Base-by-base conservation (phyloP, 2,113 vertebrate species). In the Rhinolophus ferrumequinum region DNA sequence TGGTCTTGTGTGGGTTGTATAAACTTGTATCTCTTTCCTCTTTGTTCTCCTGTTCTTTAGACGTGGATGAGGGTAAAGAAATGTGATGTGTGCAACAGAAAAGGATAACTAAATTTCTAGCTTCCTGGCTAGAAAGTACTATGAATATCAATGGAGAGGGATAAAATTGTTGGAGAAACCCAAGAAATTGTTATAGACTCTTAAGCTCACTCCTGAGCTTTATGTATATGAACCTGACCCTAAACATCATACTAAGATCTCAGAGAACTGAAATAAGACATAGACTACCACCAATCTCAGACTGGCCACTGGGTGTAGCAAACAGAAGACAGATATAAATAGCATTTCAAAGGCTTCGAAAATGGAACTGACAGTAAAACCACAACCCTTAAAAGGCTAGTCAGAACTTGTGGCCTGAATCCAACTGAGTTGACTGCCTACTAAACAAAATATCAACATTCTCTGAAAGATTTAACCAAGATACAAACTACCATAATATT, bases 321-420 rank as follows among this genome's bases (percentile, higher is more conserved):
- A 82, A 85, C 3, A 47, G 15, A 82, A 76, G 56, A 56, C 35
- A 87, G 56, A 83, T 70, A 87, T 66, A 94, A 95, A 95, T 91
- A 96, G 35, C 44, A 89, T 86, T 96, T 97, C 90, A 93, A 94
- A 97, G 83, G 30, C 94, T 89, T 96, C 93, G 86, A 86, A 96
- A 95, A 93, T 97, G 73, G 82, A 94, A 92, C 93, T 97, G 89
- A 80, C 94, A 87, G 50, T 94, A 75, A 98, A 94, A 88, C 89
- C 90, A 95, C 89, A 96, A 70, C 62, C 93, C 89, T 84, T 83
- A 96, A 95, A 95, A 96, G 69, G 64, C 50, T 79, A 79, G 86
- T 95, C 79, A 93, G 88, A 85, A 90, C 14, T 21, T 90, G 54
- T 90, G 70, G 80, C 70, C 80, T 66, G 41, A 94, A 56, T 95